These are phyloP conservation scores for Cepaea nemoralis DNA, from an alignment of 1,140 invertebrate genomes.

Conservation along the genomic window DNA sequence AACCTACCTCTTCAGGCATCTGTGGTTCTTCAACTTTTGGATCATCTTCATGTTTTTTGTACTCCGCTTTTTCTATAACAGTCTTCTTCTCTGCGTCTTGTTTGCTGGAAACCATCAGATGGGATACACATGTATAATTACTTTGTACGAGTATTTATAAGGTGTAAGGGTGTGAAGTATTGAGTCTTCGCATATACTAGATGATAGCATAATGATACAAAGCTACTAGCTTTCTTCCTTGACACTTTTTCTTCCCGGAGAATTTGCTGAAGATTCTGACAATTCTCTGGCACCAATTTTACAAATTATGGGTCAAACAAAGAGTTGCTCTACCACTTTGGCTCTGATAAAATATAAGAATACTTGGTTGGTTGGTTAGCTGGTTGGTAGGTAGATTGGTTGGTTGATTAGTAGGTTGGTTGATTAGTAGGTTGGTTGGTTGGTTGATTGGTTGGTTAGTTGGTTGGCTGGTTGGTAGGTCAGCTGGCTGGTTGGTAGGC, in stretches of 20 bases:
- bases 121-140: too few species aligned
- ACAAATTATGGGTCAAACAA: too few species aligned
- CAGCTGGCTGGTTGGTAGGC: too few species aligned
- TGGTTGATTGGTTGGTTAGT: too few species aligned
- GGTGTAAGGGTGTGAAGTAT: too few species aligned
- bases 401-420: too few species aligned
- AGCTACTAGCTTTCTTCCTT: background rate
- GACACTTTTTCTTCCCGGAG: background rate
- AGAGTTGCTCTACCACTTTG: too few species aligned
- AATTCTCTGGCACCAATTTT: background rate
- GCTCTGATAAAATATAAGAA: too few species aligned
- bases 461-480: too few species aligned
- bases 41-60: constrained; percentile 14
- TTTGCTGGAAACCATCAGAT: background rate
- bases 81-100: constrained; percentile 22
- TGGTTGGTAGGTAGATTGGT: too few species aligned
- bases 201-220: background rate
- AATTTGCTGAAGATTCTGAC: background rate
- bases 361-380: too few species aligned
- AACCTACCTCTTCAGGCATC: constrained; percentile 32
- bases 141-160: background rate
- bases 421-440: too few species aligned
- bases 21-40: constrained; percentile 26
- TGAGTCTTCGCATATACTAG: background rate
- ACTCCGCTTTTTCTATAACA: background rate